A percentile compares a stretch with the other conserved stretches of the same genome.
These are phyloP conservation scores for Meleagris gallopavo DNA, from an alignment of 2,113 vertebrate genomes.

Conservation along the genomic window DNA sequence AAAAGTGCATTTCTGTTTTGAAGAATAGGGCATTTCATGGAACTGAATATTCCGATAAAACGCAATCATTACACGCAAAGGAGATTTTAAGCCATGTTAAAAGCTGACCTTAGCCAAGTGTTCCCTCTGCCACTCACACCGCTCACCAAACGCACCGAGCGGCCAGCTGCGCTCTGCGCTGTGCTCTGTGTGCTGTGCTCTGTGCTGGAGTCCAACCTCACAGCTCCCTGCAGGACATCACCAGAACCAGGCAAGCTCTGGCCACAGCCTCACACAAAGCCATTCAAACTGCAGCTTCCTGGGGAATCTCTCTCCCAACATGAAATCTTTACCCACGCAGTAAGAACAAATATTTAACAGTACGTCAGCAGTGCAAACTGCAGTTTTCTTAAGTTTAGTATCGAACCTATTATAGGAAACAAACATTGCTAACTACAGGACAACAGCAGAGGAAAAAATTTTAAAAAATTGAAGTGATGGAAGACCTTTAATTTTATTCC, in stretches of 20 bases:
- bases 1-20: not conserved
- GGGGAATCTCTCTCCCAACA: not conserved
- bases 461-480: not conserved
- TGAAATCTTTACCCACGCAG: not conserved
- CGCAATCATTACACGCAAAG: not conserved
- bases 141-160: not conserved
- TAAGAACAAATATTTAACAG: not conserved
- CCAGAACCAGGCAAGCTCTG: not conserved
- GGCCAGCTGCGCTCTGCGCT: too few relatives aligned
- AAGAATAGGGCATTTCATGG: not conserved
- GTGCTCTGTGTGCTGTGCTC: too few relatives aligned
- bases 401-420: not conserved
- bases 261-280: not conserved
- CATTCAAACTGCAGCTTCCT: not conserved
- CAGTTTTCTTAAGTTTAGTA: not conserved
- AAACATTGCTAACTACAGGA: not conserved
- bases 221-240: not conserved
- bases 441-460: not conserved
- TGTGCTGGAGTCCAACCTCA: not conserved
- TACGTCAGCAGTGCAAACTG: not conserved
- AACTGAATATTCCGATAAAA: not conserved
- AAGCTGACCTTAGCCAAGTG: not conserved
- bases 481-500: not conserved
- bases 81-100: not conserved
- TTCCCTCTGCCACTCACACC: not conserved